A percentile compares a stretch with the other conserved stretches of the same genome.
Conservation (phyloP, 2,797 vertebrate genomes). For the Manis crassicaudata region DNA sequence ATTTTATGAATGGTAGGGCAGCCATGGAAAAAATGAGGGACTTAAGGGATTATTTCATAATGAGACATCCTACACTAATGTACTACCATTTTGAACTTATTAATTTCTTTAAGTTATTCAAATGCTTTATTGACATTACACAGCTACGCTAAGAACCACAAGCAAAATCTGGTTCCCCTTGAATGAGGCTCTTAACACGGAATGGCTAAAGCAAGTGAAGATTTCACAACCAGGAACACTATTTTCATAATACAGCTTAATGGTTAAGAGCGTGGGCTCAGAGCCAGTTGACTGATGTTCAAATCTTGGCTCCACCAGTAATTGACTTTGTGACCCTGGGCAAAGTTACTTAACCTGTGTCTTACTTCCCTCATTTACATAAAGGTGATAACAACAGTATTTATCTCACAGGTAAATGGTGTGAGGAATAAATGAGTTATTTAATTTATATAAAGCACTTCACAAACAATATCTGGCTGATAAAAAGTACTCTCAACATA, state of each 20-base stretch:
- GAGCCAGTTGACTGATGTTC: neutral
- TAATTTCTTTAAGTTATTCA: conserved; percentile 7
- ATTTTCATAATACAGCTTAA: neutral
- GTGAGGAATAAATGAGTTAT: neutral
- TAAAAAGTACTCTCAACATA: neutral
- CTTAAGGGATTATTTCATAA: neutral
- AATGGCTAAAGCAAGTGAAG: neutral
- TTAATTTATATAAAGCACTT: neutral
- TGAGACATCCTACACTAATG: neutral
- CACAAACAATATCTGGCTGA: neutral
- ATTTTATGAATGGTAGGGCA: neutral
- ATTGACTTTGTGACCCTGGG: neutral
- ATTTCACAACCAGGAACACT: neutral
- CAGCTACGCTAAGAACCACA: neutral
- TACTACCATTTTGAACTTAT: neutral
- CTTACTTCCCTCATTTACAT: neutral
- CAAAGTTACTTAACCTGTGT: neutral
- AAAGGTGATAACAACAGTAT: neutral
- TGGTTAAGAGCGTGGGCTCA: neutral
- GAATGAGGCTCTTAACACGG: neutral
- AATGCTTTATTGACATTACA: conserved; percentile 12
- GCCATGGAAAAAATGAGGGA: neutral
- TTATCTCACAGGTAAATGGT: neutral
- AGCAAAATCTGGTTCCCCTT: neutral
- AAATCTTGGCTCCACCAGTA: neutral